Evolutionary conservation across 2,888 invertebrate genomes (phyloP).

Genomic region (Stegophylla sp.): DNA sequence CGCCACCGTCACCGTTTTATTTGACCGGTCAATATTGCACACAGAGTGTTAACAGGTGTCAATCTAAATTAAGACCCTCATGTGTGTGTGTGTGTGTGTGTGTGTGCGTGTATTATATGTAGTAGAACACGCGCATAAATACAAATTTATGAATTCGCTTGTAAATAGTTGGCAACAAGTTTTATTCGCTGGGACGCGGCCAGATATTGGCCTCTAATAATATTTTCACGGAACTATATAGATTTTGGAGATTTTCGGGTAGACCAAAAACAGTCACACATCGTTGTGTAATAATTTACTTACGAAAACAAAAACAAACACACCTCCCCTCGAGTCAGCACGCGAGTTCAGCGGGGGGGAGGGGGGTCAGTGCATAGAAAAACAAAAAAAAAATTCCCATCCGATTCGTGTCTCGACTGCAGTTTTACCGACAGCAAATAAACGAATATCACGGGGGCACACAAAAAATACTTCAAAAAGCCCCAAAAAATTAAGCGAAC

Average conservation of each 20-base stretch:
- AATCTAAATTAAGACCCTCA: conserved; percentile 50
- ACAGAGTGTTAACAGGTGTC: conserved; percentile 55
- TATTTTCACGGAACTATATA: conserved; percentile 42
- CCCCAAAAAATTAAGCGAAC: too few relatives aligned
- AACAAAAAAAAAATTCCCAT: neutral
- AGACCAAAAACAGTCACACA: too few relatives aligned
- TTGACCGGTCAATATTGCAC: conserved; percentile 41
- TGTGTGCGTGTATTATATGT: too few relatives aligned
- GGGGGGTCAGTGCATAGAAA: neutral
- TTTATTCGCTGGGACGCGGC: conserved; percentile 44
- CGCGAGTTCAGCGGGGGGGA: too few relatives aligned
- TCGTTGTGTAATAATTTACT: too few relatives aligned
- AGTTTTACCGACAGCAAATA: too few relatives aligned
- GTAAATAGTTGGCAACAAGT: conserved; percentile 57
- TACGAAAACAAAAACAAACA: too few relatives aligned
- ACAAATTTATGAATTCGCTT: conserved; percentile 58
- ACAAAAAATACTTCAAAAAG: too few relatives aligned
- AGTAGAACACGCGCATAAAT: conserved; percentile 37
- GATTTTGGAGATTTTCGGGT: conserved; percentile 11
- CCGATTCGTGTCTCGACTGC: neutral
- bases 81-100: too few relatives aligned
- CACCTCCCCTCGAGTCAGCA: too few relatives aligned
- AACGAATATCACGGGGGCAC: too few relatives aligned
- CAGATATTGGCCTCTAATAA: conserved; percentile 53
- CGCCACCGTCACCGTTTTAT: conserved; percentile 23